phyloP scores from a whole-genome alignment of 2,113 vertebrate genomes.

The Neodon shergylaensis region DNA sequence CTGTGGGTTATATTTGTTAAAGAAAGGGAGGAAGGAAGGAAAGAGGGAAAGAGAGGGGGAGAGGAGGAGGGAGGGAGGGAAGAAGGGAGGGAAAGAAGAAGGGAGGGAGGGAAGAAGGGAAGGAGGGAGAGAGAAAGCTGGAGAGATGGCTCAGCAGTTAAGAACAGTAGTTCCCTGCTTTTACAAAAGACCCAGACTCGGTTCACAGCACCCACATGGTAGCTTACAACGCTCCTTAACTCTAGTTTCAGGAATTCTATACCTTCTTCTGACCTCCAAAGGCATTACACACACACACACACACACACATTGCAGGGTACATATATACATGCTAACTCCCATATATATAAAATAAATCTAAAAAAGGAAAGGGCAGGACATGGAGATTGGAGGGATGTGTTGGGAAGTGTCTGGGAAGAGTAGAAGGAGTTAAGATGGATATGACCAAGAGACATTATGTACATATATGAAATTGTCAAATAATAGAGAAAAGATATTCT shows the following conservation, averaged over 20 bases:
- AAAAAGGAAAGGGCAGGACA: not conserved
- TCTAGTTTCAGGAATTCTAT: not conserved
- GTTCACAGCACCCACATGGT: not conserved
- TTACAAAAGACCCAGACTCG: not conserved
- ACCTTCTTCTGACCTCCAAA: not conserved
- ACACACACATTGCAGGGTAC: not conserved
- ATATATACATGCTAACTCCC: not conserved
- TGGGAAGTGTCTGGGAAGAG: not conserved
- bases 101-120: rapidly evolving
- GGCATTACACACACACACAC: not conserved
- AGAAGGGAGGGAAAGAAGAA: too few species aligned
- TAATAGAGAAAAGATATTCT: not conserved
- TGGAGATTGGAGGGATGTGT: not conserved
- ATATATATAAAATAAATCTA: not conserved
- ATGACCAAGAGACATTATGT: not conserved
- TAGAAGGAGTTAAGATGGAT: not conserved
- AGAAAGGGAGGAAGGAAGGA: not conserved
- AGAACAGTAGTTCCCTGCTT: too few species aligned
- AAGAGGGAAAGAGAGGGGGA: not conserved
- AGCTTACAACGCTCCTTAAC: not conserved
- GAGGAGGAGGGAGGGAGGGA: too few species aligned
- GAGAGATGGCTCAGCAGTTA: not conserved
- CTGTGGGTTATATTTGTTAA: not conserved
- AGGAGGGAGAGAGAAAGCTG: not conserved
- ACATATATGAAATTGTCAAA: too few species aligned